Conservation (phyloP, 2,888 invertebrate genomes). For the Cybosia mesomella region DNA sequence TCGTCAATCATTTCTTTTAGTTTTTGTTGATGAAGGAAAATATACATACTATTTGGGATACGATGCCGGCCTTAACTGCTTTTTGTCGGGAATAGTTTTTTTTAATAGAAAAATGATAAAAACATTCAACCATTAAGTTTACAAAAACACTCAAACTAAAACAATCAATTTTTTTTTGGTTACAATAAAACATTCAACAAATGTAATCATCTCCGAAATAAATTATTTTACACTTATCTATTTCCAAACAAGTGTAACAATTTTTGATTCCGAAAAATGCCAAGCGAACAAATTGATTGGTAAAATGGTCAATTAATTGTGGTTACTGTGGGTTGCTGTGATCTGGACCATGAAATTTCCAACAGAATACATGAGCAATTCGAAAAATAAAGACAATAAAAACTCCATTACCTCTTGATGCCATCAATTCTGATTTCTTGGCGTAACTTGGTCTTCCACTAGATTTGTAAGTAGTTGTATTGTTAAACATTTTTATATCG, state of each 20-base stretch:
- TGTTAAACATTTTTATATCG: conserved; percentile 69
- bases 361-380: conserved; percentile 42
- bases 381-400: conserved; percentile 45
- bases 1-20: conserved; percentile 25
- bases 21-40: conserved; percentile 14
- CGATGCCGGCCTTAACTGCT: not conserved
- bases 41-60: not conserved
- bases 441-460: conserved; percentile 55
- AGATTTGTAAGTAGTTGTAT: conserved; percentile 67
- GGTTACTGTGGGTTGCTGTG: conserved; percentile 57
- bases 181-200: not conserved
- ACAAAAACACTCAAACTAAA: not conserved
- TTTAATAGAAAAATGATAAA: not conserved
- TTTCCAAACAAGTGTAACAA: conserved; percentile 21
- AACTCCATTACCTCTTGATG: conserved; percentile 61
- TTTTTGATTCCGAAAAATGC: conserved; percentile 46
- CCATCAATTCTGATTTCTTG: conserved; percentile 52
- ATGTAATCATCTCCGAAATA: not conserved
- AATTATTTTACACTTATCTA: conserved; percentile 1
- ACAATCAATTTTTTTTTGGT: not conserved
- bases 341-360: conserved; percentile 60
- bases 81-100: not conserved
- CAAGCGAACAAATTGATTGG: conserved; percentile 55
- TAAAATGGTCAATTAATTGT: conserved; percentile 64
- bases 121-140: conserved; percentile 6